Conservation (phyloP, 2,113 vertebrate species). For the Muscicapa adusta region DNA sequence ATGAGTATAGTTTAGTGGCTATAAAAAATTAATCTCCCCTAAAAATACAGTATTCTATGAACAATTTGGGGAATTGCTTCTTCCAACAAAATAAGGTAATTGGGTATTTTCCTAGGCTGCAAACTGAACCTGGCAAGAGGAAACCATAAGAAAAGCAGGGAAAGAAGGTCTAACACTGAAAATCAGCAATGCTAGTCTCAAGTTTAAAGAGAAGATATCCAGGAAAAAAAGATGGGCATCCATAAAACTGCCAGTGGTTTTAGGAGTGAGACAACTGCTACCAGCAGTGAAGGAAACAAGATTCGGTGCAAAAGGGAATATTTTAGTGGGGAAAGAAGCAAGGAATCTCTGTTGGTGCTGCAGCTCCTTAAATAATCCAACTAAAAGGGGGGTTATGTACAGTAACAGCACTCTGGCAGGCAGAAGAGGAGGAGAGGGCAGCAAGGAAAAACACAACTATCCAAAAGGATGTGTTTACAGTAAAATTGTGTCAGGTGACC, state of each 20-base stretch:
- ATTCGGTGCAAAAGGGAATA: neutral
- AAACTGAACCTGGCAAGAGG: slow-evolving; percentile 2
- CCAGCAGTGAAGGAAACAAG: neutral
- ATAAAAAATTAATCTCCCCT: slow-evolving; percentile 71
- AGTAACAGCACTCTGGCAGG: neutral
- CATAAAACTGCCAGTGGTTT: slow-evolving; percentile 27
- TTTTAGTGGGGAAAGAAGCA: neutral
- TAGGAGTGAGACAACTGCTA: neutral
- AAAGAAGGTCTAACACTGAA: neutral
- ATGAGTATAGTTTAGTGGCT: slow-evolving; percentile 72
- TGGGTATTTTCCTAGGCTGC: neutral
- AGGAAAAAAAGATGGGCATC: neutral
- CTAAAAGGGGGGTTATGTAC: neutral
- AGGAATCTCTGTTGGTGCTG: neutral
- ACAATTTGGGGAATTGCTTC: slow-evolving; percentile 40
- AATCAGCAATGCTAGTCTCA: neutral
- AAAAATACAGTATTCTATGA: slow-evolving; percentile 75
- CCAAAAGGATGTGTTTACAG: neutral
- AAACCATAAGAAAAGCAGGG: neutral
- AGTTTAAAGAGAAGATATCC: neutral
- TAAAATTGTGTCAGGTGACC: neutral
- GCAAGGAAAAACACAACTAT: neutral
- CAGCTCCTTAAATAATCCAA: neutral
- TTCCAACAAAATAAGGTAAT: neutral
- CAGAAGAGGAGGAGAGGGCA: neutral